Conservation (phyloP, 2,797 vertebrate genomes). For the Siniperca scherzeri region DNA sequence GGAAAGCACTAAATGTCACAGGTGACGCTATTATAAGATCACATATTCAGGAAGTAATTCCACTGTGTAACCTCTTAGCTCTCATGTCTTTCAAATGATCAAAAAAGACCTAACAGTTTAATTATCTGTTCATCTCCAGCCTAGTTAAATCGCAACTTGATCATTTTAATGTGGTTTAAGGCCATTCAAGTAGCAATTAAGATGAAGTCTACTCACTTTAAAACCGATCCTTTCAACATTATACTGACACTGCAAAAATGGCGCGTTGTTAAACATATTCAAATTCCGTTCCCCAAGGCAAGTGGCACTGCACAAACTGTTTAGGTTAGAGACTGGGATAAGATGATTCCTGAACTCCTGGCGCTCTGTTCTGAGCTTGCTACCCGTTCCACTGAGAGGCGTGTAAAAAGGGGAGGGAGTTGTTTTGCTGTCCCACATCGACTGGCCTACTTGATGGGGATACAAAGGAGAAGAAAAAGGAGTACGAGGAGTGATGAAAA, state of each 20-base stretch:
- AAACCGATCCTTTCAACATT: conserved; percentile 50
- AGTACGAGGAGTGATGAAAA: conserved; percentile 27
- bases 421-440: conserved; percentile 70
- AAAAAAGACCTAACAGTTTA: conserved; percentile 5
- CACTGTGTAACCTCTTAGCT: conserved; percentile 5
- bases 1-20: conserved; percentile 2
- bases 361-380: conserved; percentile 36
- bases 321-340: conserved; percentile 53
- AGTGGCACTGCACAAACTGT: conserved; percentile 46
- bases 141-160: conserved; percentile 24
- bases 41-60: conserved; percentile 2
- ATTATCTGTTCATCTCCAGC: conserved; percentile 35
- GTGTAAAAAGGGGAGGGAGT: conserved; percentile 30
- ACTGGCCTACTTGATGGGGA: conserved; percentile 77
- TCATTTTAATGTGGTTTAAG: conserved; percentile 44
- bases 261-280: conserved; percentile 57
- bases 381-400: conserved; percentile 57
- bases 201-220: conserved; percentile 41
- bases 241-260: conserved; percentile 61
- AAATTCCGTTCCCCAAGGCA: conserved; percentile 47
- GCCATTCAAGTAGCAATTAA: conserved; percentile 54
- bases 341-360: conserved; percentile 61
- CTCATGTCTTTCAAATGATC: conserved; percentile 22
- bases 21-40: conserved; percentile 20
- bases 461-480: conserved; percentile 44